Evolutionary conservation across 2,888 invertebrate genomes (phyloP), one percentile per base, ranked within the genome.

Genomic region (Ephialtes manifestator): DNA sequence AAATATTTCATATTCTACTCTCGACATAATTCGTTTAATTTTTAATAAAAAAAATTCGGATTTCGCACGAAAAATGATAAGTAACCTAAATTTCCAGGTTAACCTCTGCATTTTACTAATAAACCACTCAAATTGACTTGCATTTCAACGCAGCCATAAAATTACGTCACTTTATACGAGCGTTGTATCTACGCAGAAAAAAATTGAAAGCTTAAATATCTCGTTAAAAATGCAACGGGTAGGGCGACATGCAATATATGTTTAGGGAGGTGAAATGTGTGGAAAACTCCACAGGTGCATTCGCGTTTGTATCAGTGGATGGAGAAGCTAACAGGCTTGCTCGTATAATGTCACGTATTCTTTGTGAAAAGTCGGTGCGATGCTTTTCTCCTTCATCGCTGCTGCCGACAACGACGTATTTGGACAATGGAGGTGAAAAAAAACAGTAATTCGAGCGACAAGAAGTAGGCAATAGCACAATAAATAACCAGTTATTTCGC

Each of bases 401-500:
- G 39, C 39, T 10, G 39, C 7, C 10, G 39, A 39, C 39, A 2
- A 35, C 39, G 39, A 8, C 8, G 39, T 39, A 8, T 39, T 18
- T 63, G 43, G 39, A 55, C 20, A 71, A 46, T 13, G n/a, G 67
- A 58, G 8, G 18, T 7, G 55, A 13, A 68, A 60, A 68, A 28
- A 67, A 71, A 53, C 11, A 39, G 10, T 20, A 67, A 51, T n/a
- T 20, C 46, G 24, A 55, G 43, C 58, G 74, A 71, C 46, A 77
- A 81, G 70, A 74, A 82, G 63, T n/a, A 63, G 46, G 74, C 81
- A 70, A 87, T 83, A 70, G 67, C 68, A 51, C 84, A 77, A 43
- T 70, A 4, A 48, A 15, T 8, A 84, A 79, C 60, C 77, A 72
- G 74, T 85, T 89, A 83, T 84, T 86, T 87, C 18, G 2, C 8